Base-by-base conservation (phyloP, 2,888 invertebrate species). In the Diarsia rubi region DNA sequence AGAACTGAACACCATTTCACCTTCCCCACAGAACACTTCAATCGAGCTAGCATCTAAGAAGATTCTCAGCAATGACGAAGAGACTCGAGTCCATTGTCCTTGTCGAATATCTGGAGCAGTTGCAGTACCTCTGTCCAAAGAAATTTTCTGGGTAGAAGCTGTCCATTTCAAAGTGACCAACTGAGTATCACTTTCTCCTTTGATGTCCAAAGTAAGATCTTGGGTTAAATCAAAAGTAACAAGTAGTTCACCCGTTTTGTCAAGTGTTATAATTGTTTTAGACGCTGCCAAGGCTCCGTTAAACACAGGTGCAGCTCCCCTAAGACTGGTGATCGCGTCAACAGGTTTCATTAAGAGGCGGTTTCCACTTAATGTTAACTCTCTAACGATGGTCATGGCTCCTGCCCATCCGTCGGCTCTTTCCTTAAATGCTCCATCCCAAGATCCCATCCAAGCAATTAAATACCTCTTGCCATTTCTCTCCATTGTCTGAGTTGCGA, bases 1-100 rank as follows among this genome's bases (percentile, higher is more conserved):
- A 57, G 90, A 93, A 78, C 95, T 96, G 81, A 96, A 95, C 2
- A 96, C 95, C 0, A 94, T 93, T 75, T 95, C 96, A 3, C 96
- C 96, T 80, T 94, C 93, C 1, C 96, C 95, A 68, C 96, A 96
- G 88, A 96, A 96, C 60, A 95, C 80, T 79, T 96, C 96, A 69
- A 96, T 65, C 0, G 95, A 95, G 86, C 95, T 95, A 2, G 95
- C 91, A 70, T 96, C 96, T 9, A 96, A 79, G 86, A 95, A 95
- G 2, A 96, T 86, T 73, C 94, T 91, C 93, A 93, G 94, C 1
- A 88, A 74, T 9, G 72, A 77, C 0, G 91, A 89, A 0, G 84
- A 82, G 2, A 90, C 87, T 0, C 94, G 94, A 14, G 60, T 78
- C 96, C 96, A 96, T 71, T 92, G 92, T 16, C 93, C 94, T 81